Evolutionary conservation across 2,888 invertebrate genomes (phyloP).

Genomic region (Rotaria socialis): DNA sequence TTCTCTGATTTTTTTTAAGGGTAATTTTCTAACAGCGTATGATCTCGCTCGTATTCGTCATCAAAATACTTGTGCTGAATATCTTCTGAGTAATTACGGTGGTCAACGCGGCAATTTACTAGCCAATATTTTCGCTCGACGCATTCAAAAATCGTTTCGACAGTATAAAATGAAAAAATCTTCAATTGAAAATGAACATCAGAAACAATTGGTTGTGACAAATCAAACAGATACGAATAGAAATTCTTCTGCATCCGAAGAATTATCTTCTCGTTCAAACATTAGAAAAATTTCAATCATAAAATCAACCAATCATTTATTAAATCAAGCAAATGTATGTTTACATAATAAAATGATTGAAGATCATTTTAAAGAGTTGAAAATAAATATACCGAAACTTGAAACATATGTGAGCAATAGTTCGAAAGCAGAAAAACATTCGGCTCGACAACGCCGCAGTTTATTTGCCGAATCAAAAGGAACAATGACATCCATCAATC

Average conservation of each 20-base stretch:
- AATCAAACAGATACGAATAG: not conserved
- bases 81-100: not conserved
- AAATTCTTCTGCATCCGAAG: too few species aligned
- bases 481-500: not conserved
- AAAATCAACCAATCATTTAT: not conserved
- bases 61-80: constrained; percentile 15
- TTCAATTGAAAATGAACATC: not conserved
- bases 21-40: constrained; percentile 78
- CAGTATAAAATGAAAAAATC: not conserved
- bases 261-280: not conserved
- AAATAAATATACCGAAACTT: not conserved
- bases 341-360: not conserved
- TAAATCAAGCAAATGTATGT: not conserved
- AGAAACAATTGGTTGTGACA: not conserved
- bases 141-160: not conserved
- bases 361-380: not conserved
- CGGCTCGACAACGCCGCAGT: not conserved
- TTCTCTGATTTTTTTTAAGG: constrained; percentile 57
- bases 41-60: constrained; percentile 69
- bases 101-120: constrained; percentile 25
- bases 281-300: not conserved
- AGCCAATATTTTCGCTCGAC: not conserved
- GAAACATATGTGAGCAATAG: not conserved
- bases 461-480: not conserved
- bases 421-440: not conserved